Evolutionary conservation across 1,140 invertebrate species (phyloP), one percentile per base, ranked within the genome.

Genomic region (Drosophila takahashii): DNA sequence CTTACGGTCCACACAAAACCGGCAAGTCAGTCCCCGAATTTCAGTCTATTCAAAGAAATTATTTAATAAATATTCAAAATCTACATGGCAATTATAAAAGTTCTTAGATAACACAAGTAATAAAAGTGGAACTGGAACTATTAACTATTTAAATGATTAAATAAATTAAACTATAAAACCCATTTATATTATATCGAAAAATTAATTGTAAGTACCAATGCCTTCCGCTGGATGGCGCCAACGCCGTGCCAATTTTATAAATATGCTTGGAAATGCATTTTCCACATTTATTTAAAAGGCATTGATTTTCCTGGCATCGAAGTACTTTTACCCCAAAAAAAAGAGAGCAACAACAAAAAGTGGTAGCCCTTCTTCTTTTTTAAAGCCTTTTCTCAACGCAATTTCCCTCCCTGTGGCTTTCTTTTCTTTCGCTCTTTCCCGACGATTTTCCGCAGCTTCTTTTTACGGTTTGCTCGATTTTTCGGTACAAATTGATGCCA

Each of bases 401-500:
- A 1, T 18, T 45, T 45, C 7, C 18, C n/a, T 13, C 9, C 39
- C 27, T 69, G 48, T 37, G 27, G 26, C 13, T 41, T 47, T 36
- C 18, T 15, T 9, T 32, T 7, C 26, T 32, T 27, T 41, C 15
- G 11, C 9, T 32, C 9, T 32, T 36, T 29, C 18, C 0, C 37
- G 15, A 27, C 8, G 16, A 10, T 58, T 29, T 34, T 26, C n/a
- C 10, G 7, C 16, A 13, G 16, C 26, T 39, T 32, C 13, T 36
- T 34, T 15, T n/a, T 42, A 15, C 32, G n/a, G 9, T 36, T 13
- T 13, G 1, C 37, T 29, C 74, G 59, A 65, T 59, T 78, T 78
- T 86, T 74, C 47, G 74, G 36, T 71, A 87, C 78, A 87, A 85
- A 85, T 81, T 87, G 81, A 74, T 81, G 83, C 69, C 81, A 85